phyloP scores from a whole-genome alignment of 2,113 vertebrate genomes.

The Gymnobelideus leadbeateri region DNA sequence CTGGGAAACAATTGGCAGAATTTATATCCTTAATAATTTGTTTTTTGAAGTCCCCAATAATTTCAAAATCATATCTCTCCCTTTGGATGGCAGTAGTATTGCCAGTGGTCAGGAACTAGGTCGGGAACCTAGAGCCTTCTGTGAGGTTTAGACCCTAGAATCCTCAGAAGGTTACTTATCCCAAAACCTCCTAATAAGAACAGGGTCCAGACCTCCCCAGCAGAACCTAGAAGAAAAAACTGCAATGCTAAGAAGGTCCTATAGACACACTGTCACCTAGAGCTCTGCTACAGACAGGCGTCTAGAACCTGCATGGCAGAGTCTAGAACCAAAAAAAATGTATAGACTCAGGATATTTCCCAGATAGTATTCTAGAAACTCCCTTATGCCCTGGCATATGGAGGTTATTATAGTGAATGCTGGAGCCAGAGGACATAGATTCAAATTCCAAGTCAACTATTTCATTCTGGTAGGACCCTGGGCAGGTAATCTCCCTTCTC shows the following conservation, averaged over 20 bases:
- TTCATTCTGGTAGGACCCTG: background rate
- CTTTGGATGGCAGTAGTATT: constrained; percentile 28
- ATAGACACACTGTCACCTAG: background rate
- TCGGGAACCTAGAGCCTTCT: constrained; percentile 24
- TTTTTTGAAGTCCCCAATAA: constrained; percentile 34
- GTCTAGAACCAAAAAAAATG: background rate
- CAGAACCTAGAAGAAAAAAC: background rate
- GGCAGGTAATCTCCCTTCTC: background rate
- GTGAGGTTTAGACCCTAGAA: constrained; percentile 36
- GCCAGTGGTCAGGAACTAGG: too few species aligned
- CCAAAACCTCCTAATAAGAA: too few species aligned
- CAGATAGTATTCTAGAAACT: constrained; percentile 31
- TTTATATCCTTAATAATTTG: background rate
- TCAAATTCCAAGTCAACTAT: background rate
- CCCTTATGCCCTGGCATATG: background rate
- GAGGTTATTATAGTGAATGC: background rate
- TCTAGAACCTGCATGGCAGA: background rate
- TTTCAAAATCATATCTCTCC: constrained; percentile 51
- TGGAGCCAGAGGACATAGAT: background rate
- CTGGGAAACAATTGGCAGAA: constrained; percentile 53
- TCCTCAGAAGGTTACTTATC: constrained; percentile 24
- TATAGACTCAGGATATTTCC: background rate
- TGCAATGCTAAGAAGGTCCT: background rate
- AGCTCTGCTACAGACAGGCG: background rate
- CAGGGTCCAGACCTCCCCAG: background rate